Conservation (phyloP, 2,888 invertebrate genomes). For the Phragmatobia fuliginosa region DNA sequence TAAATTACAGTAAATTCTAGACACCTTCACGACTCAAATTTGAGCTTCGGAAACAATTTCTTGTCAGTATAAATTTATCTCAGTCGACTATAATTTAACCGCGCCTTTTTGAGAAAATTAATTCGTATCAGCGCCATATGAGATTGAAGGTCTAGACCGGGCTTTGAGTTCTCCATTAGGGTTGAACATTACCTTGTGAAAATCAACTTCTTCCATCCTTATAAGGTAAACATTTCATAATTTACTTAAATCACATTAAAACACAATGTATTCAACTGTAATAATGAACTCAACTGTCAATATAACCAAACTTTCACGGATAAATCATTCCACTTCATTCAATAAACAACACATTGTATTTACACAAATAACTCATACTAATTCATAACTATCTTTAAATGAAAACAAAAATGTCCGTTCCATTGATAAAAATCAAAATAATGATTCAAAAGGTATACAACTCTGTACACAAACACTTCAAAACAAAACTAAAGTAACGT, state of each 20-base stretch:
- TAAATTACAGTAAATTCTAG: slow-evolving; percentile 21
- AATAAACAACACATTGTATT: slow-evolving; percentile 40
- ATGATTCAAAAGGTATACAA: slow-evolving; percentile 47
- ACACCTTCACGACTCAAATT: slow-evolving; percentile 28
- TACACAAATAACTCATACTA: slow-evolving; percentile 30
- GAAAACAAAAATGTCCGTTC: slow-evolving; percentile 54
- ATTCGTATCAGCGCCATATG: slow-evolving; percentile 45
- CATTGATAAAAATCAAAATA: slow-evolving; percentile 63
- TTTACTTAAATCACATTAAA: slow-evolving; percentile 44
- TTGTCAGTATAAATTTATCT: slow-evolving; percentile 31
- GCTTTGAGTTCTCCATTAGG: slow-evolving; percentile 57
- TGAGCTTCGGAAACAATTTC: slow-evolving; percentile 28
- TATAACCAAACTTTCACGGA: slow-evolving; percentile 78
- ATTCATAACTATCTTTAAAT: slow-evolving; percentile 24
- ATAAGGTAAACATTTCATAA: slow-evolving; percentile 22
- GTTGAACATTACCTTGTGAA: slow-evolving; percentile 37
- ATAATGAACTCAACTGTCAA: slow-evolving; percentile 67
- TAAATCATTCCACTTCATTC: slow-evolving; percentile 24
- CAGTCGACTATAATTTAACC: slow-evolving; percentile 30
- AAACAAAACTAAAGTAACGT: slow-evolving; percentile 80
- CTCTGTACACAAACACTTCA: slow-evolving; percentile 64
- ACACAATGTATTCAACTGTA: slow-evolving; percentile 31
- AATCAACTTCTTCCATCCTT: slow-evolving; percentile 14
- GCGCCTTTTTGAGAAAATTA: slow-evolving; percentile 38
- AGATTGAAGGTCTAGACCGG: slow-evolving; percentile 58